Percentiles rank a stretch among this genome's conserved stretches.
Evolutionary conservation across 2,888 invertebrate genomes (phyloP).

Genomic region (Aleiodes testaceus): DNA sequence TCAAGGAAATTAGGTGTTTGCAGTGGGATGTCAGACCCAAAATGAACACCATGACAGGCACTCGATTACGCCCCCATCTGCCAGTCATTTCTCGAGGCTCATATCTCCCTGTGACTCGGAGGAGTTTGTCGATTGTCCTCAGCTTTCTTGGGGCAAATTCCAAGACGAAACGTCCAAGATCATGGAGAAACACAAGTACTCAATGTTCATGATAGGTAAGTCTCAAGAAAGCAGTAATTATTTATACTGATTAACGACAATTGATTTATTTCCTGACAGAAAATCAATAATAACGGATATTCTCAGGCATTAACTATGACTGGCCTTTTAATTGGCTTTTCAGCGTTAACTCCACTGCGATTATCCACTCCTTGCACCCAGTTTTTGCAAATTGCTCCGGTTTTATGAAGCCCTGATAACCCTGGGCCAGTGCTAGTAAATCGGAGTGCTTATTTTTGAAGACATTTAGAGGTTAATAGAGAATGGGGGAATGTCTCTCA

Average conservation of each 20-base stretch:
- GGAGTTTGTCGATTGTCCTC: constrained; percentile 72
- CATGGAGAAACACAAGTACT: not conserved
- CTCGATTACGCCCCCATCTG: constrained; percentile 26
- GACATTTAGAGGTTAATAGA: too few relatives aligned
- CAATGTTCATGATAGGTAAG: not conserved
- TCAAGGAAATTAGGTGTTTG: constrained; percentile 33
- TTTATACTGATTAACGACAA: not conserved
- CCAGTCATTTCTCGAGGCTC: constrained; percentile 62
- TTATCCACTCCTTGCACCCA: constrained; percentile 70
- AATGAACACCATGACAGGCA: too few relatives aligned
- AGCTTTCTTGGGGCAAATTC: constrained; percentile 65
- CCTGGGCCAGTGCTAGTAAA: constrained; percentile 48
- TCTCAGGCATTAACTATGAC: not conserved
- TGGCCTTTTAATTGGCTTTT: constrained; percentile 51
- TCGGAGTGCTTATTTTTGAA: not conserved
- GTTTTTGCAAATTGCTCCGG: constrained; percentile 67
- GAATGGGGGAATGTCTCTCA: constrained; percentile 35
- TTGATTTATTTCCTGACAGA: not conserved
- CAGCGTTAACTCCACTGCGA: constrained; percentile 65
- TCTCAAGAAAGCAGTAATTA: not conserved
- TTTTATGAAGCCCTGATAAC: constrained; percentile 66
- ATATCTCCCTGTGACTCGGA: constrained; percentile 72
- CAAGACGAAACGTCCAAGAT: constrained; percentile 56
- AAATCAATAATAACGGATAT: not conserved
- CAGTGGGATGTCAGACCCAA: too few relatives aligned